phyloP scores from a whole-genome alignment of 2,113 vertebrate genomes.

The Hippocampus guttulatus region DNA sequence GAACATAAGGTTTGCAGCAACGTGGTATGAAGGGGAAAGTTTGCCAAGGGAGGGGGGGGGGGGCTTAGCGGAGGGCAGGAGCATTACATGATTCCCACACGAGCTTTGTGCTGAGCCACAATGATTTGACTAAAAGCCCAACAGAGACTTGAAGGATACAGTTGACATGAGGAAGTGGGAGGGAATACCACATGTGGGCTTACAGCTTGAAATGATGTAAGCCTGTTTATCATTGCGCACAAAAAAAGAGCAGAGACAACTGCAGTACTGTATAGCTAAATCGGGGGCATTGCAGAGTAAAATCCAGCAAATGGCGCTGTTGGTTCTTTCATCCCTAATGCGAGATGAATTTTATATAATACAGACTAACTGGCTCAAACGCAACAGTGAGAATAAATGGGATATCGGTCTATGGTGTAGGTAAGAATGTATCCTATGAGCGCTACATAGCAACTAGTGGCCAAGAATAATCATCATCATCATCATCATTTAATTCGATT shows the following conservation, averaged over 20 bases:
- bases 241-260: not conserved
- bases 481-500: no score
- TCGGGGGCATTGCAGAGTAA: no score
- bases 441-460: not conserved
- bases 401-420: not conserved
- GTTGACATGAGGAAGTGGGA: constrained; percentile 5
- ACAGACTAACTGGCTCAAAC: not conserved
- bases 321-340: not conserved
- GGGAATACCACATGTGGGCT: constrained; percentile 15
- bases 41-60: constrained; percentile 1
- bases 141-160: constrained; percentile 14
- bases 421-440: no score
- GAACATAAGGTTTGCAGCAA: constrained; percentile 39
- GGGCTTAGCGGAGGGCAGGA: constrained; percentile 27
- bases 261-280: not conserved
- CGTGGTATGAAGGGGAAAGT: constrained; percentile 34
- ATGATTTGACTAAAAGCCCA: constrained; percentile 15
- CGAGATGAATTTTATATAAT: not conserved
- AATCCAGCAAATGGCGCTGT: not conserved
- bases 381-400: not conserved
- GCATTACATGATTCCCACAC: constrained; percentile 21
- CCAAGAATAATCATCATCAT: not conserved
- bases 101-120: constrained; percentile 10
- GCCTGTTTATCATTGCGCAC: not conserved
- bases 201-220: constrained; percentile 20